Conservation (phyloP, 2,888 invertebrate species). For the Augiades crinisus region DNA sequence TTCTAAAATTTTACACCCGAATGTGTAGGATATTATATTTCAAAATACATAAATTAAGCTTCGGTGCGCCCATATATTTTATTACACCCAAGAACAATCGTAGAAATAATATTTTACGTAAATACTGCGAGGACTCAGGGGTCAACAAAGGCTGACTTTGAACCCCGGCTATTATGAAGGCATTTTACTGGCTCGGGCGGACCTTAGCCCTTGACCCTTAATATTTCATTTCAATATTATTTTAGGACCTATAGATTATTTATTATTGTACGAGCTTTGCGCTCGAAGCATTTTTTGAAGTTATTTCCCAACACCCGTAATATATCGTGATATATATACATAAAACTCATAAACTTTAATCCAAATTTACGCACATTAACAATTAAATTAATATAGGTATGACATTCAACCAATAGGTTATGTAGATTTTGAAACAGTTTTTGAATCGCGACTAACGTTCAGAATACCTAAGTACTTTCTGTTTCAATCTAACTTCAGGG, state of each 20-base stretch:
- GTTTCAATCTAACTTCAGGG: too few species aligned
- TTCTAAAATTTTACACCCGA: too few species aligned
- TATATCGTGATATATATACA: too few species aligned
- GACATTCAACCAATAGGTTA: too few species aligned
- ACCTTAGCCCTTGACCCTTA: constrained; percentile 28
- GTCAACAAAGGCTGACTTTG: constrained; percentile 23
- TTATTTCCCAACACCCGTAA: background rate
- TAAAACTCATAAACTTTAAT: too few species aligned
- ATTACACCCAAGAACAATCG: constrained; percentile 20
- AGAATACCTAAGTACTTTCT: too few species aligned
- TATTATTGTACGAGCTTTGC: constrained; percentile 11
- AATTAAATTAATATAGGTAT: too few species aligned
- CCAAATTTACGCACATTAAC: too few species aligned
- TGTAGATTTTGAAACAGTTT: too few species aligned
- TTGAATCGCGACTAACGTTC: too few species aligned
- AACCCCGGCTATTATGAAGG: constrained; percentile 20
- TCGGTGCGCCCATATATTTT: constrained; percentile 8
- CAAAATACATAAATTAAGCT: background rate
- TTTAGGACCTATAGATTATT: constrained; percentile 31
- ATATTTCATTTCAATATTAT: constrained; percentile 36
- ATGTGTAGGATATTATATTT: too few species aligned
- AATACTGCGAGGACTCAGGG: constrained; percentile 23
- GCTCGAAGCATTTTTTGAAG: background rate
- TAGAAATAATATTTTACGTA: constrained; percentile 30
- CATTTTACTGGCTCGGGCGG: constrained; percentile 29